Evolutionary conservation across 2,113 vertebrate genomes (phyloP), one percentile per base, ranked within the genome.

Genomic region (Brienomyrus brachyistius): DNA sequence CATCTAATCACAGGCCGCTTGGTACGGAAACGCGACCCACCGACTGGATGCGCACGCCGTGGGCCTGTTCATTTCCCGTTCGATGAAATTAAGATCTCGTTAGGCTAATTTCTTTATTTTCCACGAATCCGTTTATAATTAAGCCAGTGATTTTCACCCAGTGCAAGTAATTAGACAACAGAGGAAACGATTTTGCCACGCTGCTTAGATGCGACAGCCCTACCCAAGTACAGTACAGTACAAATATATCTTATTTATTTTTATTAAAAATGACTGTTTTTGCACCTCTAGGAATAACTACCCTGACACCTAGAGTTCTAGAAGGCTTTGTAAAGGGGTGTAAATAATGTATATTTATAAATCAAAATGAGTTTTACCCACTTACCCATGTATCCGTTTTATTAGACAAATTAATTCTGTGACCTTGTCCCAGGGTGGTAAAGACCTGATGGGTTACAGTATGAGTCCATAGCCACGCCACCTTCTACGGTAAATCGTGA

Each of bases 91-190:
- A 85, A 47, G 43, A 85, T 85, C 47, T 85, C 45, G 40, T 85
- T 86, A 51, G 23, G 45, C 83, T 51, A 86, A 51, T 86, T 86
- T 86, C 83, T 86, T 86, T 86, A 86, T 50, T 86, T 86, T 48
- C 45, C 45, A 48, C 2, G 83, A 50, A 51, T 86, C 45, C 83
- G 48, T 48, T 50, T 23, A 50, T 86, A 86, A 86, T 48, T n/a
- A 86, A 48, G 45, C 83, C 83, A 86, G 83, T 50, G 45, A 51
- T 86, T 86, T 86, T 51, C 83, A 27, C 47, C 47, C 83, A 86
- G 45, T 27, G 48, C n/a, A 31, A 86, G n/a, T 51, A 86, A 86
- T 27, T 21, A 86, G 45, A 85, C 45, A 85, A 50, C 19, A 5
- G 83, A 86, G 23, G 43, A 85, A 40, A 86, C 5, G 23, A 11